Percentiles rank a stretch among this genome's conserved stretches.
Evolutionary conservation across 2,113 vertebrate species (phyloP).

Genomic region (Prolemur simus): DNA sequence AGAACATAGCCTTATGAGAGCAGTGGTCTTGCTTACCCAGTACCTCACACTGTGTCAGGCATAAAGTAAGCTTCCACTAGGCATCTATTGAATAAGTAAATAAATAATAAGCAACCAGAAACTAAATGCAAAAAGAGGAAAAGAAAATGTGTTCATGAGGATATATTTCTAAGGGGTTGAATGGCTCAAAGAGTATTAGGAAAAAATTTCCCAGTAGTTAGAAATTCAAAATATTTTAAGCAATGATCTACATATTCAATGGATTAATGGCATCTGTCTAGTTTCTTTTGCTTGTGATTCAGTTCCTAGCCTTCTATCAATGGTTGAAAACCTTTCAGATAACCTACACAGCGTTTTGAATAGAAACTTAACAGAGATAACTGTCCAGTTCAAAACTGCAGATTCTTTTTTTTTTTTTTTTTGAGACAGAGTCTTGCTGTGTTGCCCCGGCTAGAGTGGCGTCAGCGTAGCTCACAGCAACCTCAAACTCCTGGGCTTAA

Average conservation of each 20-base stretch:
- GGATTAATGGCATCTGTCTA: not conserved
- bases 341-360: not conserved
- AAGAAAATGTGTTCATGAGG: not conserved
- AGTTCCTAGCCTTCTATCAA: not conserved
- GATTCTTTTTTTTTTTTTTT: too few species aligned
- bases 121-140: not conserved
- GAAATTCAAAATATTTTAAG: not conserved
- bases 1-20: not conserved
- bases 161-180: not conserved
- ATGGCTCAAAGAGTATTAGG: not conserved
- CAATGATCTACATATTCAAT: not conserved
- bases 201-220: not conserved
- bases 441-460: too few species aligned
- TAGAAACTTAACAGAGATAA: not conserved
- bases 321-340: not conserved
- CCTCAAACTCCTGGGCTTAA: too few species aligned
- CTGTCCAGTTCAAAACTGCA: not conserved
- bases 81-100: not conserved
- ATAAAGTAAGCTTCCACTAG: not conserved
- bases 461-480: too few species aligned
- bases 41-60: not conserved
- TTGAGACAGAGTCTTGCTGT: too few species aligned
- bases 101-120: not conserved
- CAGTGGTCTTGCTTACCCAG: not conserved
- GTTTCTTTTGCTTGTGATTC: not conserved